These are phyloP conservation scores for Lophochroa leadbeateri DNA, from an alignment of 2,113 vertebrate species.

Conservation along the genomic window DNA sequence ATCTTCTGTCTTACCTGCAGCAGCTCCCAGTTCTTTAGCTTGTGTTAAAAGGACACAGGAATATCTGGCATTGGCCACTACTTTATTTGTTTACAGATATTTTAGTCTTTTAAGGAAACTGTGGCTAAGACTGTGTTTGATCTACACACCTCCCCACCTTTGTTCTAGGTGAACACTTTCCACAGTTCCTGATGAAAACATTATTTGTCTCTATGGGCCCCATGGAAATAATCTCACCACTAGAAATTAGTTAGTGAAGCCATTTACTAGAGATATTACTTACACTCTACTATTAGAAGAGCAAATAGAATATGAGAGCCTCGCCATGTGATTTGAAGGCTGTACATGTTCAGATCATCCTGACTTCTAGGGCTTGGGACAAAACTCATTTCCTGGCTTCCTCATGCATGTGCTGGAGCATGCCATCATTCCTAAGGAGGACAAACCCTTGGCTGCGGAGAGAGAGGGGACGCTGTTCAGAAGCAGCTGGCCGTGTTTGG, in stretches of 20 bases:
- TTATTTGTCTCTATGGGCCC: neutral
- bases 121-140: neutral
- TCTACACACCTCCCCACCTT: neutral
- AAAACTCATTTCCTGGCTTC: neutral
- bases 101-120: neutral
- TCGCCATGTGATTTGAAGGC: neutral
- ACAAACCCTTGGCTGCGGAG: neutral
- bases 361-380: neutral
- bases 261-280: neutral
- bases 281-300: neutral
- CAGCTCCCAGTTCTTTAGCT: neutral
- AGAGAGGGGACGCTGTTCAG: neutral
- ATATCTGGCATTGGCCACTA: neutral
- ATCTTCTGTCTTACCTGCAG: neutral
- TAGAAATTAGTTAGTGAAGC: neutral
- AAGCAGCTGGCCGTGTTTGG: neutral
- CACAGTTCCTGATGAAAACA: neutral
- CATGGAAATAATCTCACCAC: neutral
- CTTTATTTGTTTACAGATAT: neutral
- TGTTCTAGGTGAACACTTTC: neutral
- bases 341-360: neutral
- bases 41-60: neutral
- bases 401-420: neutral
- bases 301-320: neutral
- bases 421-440: neutral